A percentile compares a stretch with the other conserved stretches of the same genome.
Evolutionary conservation across 2,113 vertebrate genomes (phyloP).

Genomic region (Ancistrus triradiatus): DNA sequence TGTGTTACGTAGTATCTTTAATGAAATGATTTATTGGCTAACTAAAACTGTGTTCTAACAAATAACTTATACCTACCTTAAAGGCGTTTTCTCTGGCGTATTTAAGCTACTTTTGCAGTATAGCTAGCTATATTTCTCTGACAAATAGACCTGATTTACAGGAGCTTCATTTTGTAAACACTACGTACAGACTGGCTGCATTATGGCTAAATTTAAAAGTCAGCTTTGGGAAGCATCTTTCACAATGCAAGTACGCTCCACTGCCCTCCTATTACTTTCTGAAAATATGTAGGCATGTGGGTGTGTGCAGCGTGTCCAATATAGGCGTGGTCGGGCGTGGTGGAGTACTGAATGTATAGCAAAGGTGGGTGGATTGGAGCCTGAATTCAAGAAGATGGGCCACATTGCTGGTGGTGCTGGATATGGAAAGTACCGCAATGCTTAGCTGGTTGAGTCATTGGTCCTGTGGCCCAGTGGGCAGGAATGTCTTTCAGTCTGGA

Average conservation of each 20-base stretch:
- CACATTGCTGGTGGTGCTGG: conserved; percentile 7
- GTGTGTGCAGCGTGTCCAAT: background rate
- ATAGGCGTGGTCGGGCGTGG: conserved; percentile 3
- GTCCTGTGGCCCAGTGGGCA: conserved; percentile 29
- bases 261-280: conserved; percentile 11
- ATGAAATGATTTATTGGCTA: too few species aligned
- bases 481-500: conserved; percentile 42
- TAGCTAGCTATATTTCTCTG: too few species aligned
- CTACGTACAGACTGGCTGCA: too few species aligned
- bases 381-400: conserved; percentile 15
- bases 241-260: conserved; percentile 14
- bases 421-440: conserved; percentile 39
- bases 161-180: too few species aligned
- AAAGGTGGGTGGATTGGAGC: conserved; percentile 3
- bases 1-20: too few species aligned
- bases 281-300: conserved; percentile 3
- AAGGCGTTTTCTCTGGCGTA: too few species aligned
- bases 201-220: too few species aligned
- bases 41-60: too few species aligned
- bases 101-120: too few species aligned
- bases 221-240: too few species aligned
- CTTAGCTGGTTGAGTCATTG: conserved; percentile 39
- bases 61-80: too few species aligned
- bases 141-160: too few species aligned
- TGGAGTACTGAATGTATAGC: conserved; percentile 4